Evolutionary conservation across 1,140 invertebrate species (phyloP), one percentile per base, ranked within the genome.

Genomic region (Ruditapes philippinarum): DNA sequence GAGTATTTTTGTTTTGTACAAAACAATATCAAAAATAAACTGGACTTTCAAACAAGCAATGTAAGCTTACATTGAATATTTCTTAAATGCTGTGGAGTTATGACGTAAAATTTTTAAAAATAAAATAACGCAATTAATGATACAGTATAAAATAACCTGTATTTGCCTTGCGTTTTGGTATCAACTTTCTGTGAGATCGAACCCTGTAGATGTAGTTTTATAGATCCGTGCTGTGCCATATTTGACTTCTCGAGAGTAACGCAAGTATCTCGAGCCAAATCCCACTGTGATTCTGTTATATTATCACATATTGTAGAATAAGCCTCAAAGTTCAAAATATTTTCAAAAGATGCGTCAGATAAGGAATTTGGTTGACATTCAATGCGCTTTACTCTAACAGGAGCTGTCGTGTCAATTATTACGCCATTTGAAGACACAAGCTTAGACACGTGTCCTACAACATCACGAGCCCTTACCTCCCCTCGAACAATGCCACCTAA

Each of bases 311-410:
- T n/a, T 22, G 60, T 79, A 84, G 76, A 91, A 36, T 65, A 76
- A 1, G 54, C 36, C 42, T 28, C 51, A 73, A 2, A 22, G 45
- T 65, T 31, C 19, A 62, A 31, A 31, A 31, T 36, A 19, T 73
- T 70, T 74, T 92, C 92, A 90, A 94, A 94, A 7, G 92, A 93
- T 7, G 92, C 90, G 45, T 94, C 93, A 17, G 49, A 31, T 3
- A 92, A 57, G 4, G 92, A 17, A 70, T 94, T 93, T 2, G 83
- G 68, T 14, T 68, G 89, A 42, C 74, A 80, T 60, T 89, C 86
- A 14, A 90, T 51, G 12, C 88, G 51, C 49, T 57, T 51, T 14
- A 85, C n/a, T 14, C 87, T 70, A 1, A 60, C 45, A 17, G 93
- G 91, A 54, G 91, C 83, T 4, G 92, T 90, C 12, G 68, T 82